These are phyloP conservation scores for Kryptolebias marmoratus DNA, from an alignment of 2,113 vertebrate genomes.

Conservation along the genomic window DNA sequence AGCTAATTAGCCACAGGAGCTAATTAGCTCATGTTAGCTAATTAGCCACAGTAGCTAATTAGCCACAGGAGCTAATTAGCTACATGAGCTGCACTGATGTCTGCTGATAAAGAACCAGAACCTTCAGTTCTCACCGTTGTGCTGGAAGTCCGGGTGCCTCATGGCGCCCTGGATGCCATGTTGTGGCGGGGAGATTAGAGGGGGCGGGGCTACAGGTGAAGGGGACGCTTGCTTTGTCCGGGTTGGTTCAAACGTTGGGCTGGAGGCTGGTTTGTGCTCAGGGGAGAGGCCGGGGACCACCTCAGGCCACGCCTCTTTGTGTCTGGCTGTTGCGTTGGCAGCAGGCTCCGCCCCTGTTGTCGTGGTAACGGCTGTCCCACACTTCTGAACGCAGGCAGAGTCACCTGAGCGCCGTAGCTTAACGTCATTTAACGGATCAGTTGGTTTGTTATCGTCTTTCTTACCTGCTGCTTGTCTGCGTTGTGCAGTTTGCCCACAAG, in stretches of 20 bases:
- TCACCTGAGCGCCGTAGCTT: background rate
- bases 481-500: conserved; percentile 48
- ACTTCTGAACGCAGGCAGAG: conserved; percentile 25
- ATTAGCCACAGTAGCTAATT: no score
- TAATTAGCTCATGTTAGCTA: no score
- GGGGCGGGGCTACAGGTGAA: conserved; percentile 2
- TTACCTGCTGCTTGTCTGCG: conserved; percentile 37
- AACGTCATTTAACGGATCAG: background rate
- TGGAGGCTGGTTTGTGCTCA: background rate
- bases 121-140: conserved; percentile 63
- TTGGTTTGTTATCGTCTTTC: background rate
- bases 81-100: no score
- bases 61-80: no score
- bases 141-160: conserved; percentile 71
- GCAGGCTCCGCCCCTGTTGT: background rate
- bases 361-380: conserved; percentile 7
- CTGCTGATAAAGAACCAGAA: no score
- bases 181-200: background rate
- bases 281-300: conserved; percentile 2
- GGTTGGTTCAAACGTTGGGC: conserved; percentile 28
- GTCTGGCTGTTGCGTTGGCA: background rate
- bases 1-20: no score
- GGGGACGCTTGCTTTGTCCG: conserved; percentile 9
- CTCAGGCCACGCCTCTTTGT: conserved; percentile 36
- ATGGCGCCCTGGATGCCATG: conserved; percentile 61